Conservation (phyloP, 2,113 vertebrate genomes). For the Procapra przewalskii region DNA sequence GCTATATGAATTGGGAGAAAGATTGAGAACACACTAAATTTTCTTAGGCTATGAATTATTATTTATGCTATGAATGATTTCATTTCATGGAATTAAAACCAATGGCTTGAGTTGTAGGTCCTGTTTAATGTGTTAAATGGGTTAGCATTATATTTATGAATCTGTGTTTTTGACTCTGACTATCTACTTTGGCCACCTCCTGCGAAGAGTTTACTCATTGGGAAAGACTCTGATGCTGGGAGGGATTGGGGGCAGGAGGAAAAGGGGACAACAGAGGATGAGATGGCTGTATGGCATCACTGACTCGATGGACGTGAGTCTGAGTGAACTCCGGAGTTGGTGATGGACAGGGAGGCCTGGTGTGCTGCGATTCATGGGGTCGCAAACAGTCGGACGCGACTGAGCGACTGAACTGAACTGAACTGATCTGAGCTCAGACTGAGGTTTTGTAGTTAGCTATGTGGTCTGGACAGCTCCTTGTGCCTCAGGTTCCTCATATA, state of each 20-base stretch:
- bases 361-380: too few species aligned
- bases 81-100: not conserved
- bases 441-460: not conserved
- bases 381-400: rapidly evolving
- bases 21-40: not conserved
- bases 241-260: too few species aligned
- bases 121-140: not conserved
- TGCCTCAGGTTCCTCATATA: not conserved
- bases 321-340: too few species aligned
- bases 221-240: too few species aligned
- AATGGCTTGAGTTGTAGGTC: not conserved
- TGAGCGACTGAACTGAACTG: too few species aligned
- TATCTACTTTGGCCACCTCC: not conserved
- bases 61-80: not conserved
- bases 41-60: not conserved
- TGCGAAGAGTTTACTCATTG: too few species aligned
- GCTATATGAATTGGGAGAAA: not conserved
- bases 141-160: not conserved
- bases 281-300: too few species aligned
- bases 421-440: too few species aligned
- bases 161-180: not conserved
- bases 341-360: too few species aligned
- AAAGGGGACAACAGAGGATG: too few species aligned
- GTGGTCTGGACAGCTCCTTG: not conserved
- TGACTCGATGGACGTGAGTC: rapidly evolving